Base-by-base conservation (phyloP, 2,113 vertebrate genomes). In the Calcarius ornatus region DNA sequence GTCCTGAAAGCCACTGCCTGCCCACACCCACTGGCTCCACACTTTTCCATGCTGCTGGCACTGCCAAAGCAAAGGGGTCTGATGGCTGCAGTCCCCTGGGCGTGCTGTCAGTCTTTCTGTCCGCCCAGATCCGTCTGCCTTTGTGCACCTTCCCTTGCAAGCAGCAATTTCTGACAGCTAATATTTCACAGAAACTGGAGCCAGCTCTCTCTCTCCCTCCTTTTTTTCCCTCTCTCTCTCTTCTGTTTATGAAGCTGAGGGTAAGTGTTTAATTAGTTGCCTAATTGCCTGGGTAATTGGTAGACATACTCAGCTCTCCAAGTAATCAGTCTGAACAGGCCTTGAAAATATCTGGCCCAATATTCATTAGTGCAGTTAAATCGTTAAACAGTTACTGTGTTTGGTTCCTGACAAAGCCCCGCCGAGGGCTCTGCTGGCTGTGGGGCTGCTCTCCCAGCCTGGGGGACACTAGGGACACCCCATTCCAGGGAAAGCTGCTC, bases 221-320 rank as follows among this genome's bases (percentile, higher is more conserved):
- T 92, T 91, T 97, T 59, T 76, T 47, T 12, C 97, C 93, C 97
- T 97, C 95, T 94, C 95, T 94, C 98, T 87, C 81, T 89, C 97
- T 98, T 98, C 98, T 98, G 98, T 98, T 99, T 99, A 98, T 98
- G 98, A 99, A 98, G 98, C 98, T 97, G 98, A 98, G 98, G 99
- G 98, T 99, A 99, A 99, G 99, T 99, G 99, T 99, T 99, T 99
- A 99, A 99, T 99, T 99, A 99, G 99, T 99, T 98, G 98, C 99
- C 98, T 99, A 99, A 99, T 99, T 99, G 99, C 99, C 99, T 99
- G 99, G 99, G 99, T 99, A 99, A 99, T 99, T 99, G 99, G 99
- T 98, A 99, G 99, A 99, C 99, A 98, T 97, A 99, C 98, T 99
- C 98, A 97, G 98, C 99, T 99, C 99, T 99, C 99, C 99, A 98